Evolutionary conservation across 2,797 vertebrate genomes (phyloP), one percentile per base, ranked within the genome.

Genomic region (Schizopygopsis malacanthus): DNA sequence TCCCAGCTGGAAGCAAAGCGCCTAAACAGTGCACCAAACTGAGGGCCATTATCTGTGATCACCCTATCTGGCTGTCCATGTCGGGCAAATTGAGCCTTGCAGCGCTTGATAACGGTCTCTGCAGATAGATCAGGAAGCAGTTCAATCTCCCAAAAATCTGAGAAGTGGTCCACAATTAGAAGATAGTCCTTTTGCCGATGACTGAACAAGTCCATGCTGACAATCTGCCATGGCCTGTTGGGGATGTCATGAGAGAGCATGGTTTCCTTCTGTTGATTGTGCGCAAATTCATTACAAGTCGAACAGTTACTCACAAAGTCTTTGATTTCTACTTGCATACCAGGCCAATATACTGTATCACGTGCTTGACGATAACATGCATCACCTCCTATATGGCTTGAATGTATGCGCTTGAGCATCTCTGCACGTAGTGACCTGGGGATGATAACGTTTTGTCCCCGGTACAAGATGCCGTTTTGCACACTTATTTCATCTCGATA

Each of bases 271-370:
- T 87, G 52, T 22, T 83, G 72, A 8, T 71, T 76, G 18, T 73
- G 59, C 0, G 73, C 54, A 69, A 72, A 85, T 70, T 85, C 72
- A 56, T 89, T 79, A 76, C 83, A 87, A 15, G 43, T 65, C 6
- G 45, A 72, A 16, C 73, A 85, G 3, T 77, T 79, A 20, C 71
- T 67, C 6, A 85, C 80, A 83, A 61, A 79, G 43, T 85, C 73
- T 61, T 86, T 89, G 18, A 82, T 86, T 54, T 88, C 73, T 39
- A n/a, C 59, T 33, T 85, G 82, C 82, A 88, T 85, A 1, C 33
- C 25, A 2, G 79, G 87, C 85, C 79, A 90, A 28, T 85, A 88
- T 2, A 85, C 18, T 18, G 86, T 84, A 1, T 88, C 80, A 6
- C 16, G 0, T 3, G 84, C 83, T 39, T 85, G 81, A 25, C 61